These are phyloP conservation scores for Ptiloglossa arizonensis DNA, from an alignment of 1,140 invertebrate species.

Conservation along the genomic window DNA sequence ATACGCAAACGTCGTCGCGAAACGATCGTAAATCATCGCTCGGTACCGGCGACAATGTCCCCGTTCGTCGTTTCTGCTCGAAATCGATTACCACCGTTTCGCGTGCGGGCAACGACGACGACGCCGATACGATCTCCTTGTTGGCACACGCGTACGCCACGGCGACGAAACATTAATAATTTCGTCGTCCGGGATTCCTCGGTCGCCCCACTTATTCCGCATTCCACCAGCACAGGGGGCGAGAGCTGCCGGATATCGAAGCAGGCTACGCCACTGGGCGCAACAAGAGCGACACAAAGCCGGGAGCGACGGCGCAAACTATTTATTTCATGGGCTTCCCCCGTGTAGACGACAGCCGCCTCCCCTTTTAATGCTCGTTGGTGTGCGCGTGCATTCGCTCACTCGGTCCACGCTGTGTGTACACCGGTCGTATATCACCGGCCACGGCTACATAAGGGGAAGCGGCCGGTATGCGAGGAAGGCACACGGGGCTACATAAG, in stretches of 20 bases:
- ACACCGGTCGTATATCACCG: slow-evolving; percentile 38
- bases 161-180: slow-evolving; percentile 4
- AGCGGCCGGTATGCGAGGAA: slow-evolving; percentile 31
- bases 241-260: neutral
- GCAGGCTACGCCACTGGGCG: slow-evolving; percentile 5
- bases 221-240: neutral
- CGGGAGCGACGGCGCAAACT: slow-evolving; percentile 29
- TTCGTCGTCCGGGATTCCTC: neutral
- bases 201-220: slow-evolving; percentile 33
- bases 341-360: slow-evolving; percentile 7
- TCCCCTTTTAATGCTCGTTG: slow-evolving; percentile 28
- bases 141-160: neutral
- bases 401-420: no score
- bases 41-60: neutral
- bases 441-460: slow-evolving; percentile 37
- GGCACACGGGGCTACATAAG: slow-evolving; percentile 32
- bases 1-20: neutral
- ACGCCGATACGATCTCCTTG: neutral
- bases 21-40: neutral
- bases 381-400: no score
- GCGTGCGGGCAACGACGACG: neutral
- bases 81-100: neutral
- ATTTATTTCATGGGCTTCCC: slow-evolving; percentile 50
- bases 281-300: slow-evolving; percentile 5
- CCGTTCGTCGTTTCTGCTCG: no score